Evolutionary conservation across 37 sponge, comb jelly and placozoan genomes (phyloP).

Genomic region (Hormiphora californensis): DNA sequence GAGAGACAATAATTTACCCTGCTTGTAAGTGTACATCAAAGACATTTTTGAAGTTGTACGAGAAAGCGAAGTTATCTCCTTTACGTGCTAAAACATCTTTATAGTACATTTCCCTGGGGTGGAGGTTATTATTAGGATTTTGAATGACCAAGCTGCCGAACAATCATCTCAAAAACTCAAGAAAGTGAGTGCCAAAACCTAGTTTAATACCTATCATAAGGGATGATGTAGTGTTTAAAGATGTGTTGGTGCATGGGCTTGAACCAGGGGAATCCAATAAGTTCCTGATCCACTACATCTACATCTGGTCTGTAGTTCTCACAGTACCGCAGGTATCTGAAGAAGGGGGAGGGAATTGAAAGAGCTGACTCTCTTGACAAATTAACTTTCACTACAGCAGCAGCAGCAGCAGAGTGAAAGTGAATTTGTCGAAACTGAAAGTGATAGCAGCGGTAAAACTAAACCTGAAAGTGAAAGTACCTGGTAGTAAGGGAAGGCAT

Average conservation of each 20-base stretch:
- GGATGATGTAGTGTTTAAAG: conserved; percentile 34
- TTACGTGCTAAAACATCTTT: conserved; percentile 34
- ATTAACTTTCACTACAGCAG: too few species aligned
- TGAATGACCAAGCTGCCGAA: not conserved
- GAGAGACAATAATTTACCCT: not conserved
- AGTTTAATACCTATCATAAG: conserved; percentile 25
- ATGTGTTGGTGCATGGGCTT: conserved; percentile 36
- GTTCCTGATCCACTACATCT: conserved; percentile 49
- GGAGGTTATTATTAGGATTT: not conserved
- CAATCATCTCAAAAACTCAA: not conserved
- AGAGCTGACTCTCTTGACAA: too few species aligned
- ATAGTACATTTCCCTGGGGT: conserved; percentile 4
- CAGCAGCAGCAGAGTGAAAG: too few species aligned
- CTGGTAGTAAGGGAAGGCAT: conserved; percentile 32
- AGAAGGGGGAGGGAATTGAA: too few species aligned
- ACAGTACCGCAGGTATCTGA: conserved; percentile 33
- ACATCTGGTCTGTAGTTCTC: conserved; percentile 42
- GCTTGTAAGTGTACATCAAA: conserved; percentile 25
- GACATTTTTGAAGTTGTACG: conserved; percentile 33
- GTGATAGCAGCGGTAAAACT: too few species aligned
- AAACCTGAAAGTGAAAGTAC: too few species aligned
- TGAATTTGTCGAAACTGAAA: too few species aligned
- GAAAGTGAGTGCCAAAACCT: not conserved
- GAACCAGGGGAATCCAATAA: conserved; percentile 43
- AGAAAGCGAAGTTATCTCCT: conserved; percentile 27